Conservation (phyloP, 2,888 invertebrate species). For the Cryptocheilus praepositus region DNA sequence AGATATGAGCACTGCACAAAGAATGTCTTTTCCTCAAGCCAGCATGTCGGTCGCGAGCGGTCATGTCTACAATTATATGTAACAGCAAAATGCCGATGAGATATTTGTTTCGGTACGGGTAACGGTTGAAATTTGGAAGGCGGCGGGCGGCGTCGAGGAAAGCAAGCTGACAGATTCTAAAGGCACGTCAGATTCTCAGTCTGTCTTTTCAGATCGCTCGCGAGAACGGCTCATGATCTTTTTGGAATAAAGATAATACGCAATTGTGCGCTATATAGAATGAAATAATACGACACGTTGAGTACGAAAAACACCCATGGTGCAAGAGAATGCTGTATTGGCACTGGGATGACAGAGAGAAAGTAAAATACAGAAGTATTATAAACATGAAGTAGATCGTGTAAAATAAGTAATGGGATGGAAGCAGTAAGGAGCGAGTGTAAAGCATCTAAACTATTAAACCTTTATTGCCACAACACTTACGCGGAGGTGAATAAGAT, state of each 20-base stretch:
- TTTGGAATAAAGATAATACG: constrained; percentile 21
- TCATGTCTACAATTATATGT: constrained; percentile 26
- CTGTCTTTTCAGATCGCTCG: constrained; percentile 46
- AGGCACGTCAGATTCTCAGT: constrained; percentile 23
- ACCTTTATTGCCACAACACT: constrained; percentile 48
- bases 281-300: constrained; percentile 3
- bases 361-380: constrained; percentile 49
- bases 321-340: constrained; percentile 64
- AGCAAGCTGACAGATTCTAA: constrained; percentile 20
- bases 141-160: constrained; percentile 24
- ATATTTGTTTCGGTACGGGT: constrained; percentile 5
- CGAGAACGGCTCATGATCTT: constrained; percentile 44
- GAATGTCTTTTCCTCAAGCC: constrained; percentile 47
- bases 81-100: constrained; percentile 17
- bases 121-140: not conserved
- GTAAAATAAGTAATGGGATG: constrained; percentile 30
- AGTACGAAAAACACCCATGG: constrained; percentile 61
- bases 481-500: constrained; percentile 48
- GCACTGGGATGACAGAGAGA: constrained; percentile 66
- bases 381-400: constrained; percentile 45
- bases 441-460: constrained; percentile 57
- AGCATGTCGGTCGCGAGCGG: constrained; percentile 52
- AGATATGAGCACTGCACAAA: constrained; percentile 13
- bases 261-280: constrained; percentile 6
- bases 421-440: constrained; percentile 54